Base-by-base conservation (phyloP, 2,888 invertebrate species). In the Eupithecia subumbrata region DNA sequence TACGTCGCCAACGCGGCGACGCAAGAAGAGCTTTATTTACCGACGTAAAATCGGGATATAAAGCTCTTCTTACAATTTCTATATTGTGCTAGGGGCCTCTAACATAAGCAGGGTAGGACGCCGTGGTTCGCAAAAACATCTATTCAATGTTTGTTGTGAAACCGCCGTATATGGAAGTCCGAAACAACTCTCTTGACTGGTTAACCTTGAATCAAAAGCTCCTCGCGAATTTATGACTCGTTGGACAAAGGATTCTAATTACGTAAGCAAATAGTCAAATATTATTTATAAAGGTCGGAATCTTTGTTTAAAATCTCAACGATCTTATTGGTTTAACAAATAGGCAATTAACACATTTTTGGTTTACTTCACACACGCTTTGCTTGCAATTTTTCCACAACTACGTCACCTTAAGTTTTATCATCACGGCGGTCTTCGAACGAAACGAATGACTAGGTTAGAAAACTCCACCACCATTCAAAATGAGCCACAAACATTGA, bases 171-270 rank as follows among this genome's bases (percentile, higher is more conserved):
- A 60, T 60, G 25, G 56, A 63, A 30, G 64, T 34, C 43, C 63
- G 52, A 37, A 45, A 71, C 34, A 25, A 72, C 43, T 40, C 43
- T 40, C 66, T 69, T 48, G 40, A 16, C 78, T 75, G 60, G 79
- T 75, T 80, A n/a, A 71, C 81, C 81, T 81, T 81, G 80, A 77
- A 69, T 71, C 43, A 30, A 68, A 74, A 77, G 78, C 76, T 73
- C 78, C 63, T 74, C 25, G 78, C 75, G 71, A 79, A 78, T 79
- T 76, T 63, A 64, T 66, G 64, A 12, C 48, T 70, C 52, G 43
- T 30, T 25, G 11, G 14, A 37, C 60, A 64, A n/a, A 9, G 34
- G 64, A 64, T 64, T 16, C 16, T 34, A 18, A 34, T 64, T 64
- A 43, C 43, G 43, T 56, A 12, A 68, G 68, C n/a, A 34, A 34